Conservation (phyloP, 1,140 invertebrate species). For the Drosophila nigromelanica region DNA sequence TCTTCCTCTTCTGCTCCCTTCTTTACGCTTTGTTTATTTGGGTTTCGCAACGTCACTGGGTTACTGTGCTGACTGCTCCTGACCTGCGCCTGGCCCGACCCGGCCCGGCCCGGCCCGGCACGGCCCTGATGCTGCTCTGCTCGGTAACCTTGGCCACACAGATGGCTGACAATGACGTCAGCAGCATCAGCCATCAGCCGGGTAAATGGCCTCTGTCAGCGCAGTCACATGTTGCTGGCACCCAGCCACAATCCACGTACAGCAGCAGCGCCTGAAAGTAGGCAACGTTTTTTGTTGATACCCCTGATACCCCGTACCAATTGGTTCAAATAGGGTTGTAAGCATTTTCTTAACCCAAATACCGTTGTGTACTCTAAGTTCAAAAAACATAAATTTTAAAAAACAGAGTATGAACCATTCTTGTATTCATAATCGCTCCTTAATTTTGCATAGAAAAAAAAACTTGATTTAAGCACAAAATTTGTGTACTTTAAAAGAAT, state of each 20-base stretch:
- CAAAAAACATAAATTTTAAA: too few species aligned
- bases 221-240: constrained; percentile 73
- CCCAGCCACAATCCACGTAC: constrained; percentile 20
- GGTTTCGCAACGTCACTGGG: constrained; percentile 45
- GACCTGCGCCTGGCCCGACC: constrained; percentile 26
- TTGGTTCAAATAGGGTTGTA: too few species aligned
- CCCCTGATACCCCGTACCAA: too few species aligned
- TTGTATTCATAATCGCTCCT: too few species aligned
- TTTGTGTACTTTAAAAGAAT: too few species aligned
- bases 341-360: too few species aligned
- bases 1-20: constrained; percentile 14
- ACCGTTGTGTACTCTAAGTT: too few species aligned
- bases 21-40: neutral
- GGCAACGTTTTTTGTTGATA: constrained; percentile 28
- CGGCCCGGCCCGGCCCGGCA: neutral
- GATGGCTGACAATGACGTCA: constrained; percentile 73
- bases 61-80: constrained; percentile 54
- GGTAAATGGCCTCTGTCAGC: constrained; percentile 79
- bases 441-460: too few species aligned
- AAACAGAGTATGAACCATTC: too few species aligned
- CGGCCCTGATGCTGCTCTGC: constrained; percentile 16
- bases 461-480: too few species aligned
- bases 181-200: constrained; percentile 34
- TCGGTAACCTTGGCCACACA: neutral
- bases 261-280: constrained; percentile 50